A percentile compares a stretch with the other conserved stretches of the same genome.
Conservation (phyloP, 1,140 invertebrate genomes). For the Nasonia giraulti region DNA sequence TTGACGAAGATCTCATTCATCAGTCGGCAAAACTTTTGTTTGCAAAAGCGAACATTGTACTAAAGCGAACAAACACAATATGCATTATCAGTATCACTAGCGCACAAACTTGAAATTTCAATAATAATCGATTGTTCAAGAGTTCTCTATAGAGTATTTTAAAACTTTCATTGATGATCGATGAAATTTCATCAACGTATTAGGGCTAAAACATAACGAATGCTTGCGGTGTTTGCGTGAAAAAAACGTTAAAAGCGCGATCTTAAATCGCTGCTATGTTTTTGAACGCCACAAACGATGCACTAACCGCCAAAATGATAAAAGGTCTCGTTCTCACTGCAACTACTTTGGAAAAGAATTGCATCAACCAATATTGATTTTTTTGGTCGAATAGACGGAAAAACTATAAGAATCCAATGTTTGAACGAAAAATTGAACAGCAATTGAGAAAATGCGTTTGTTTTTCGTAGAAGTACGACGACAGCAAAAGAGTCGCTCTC, state of each 20-base stretch:
- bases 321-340: slow-evolving; percentile 25
- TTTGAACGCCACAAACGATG: slow-evolving; percentile 29
- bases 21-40: slow-evolving; percentile 2
- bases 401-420: too few relatives aligned
- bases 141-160: not conserved
- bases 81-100: not conserved
- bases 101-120: not conserved
- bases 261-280: slow-evolving; percentile 14
- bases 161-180: not conserved
- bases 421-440: too few relatives aligned
- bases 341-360: not conserved
- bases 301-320: slow-evolving; percentile 49
- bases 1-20: slow-evolving; percentile 25
- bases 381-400: too few relatives aligned
- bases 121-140: not conserved
- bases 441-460: not conserved
- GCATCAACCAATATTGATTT: too few relatives aligned
- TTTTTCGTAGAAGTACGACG: not conserved
- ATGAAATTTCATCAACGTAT: not conserved
- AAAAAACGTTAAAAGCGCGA: not conserved
- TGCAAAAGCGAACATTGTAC: slow-evolving; percentile 17
- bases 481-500: not conserved
- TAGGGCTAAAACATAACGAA: not conserved
- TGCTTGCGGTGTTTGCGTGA: not conserved
- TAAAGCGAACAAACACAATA: not conserved